A percentile compares a stretch with the other conserved stretches of the same genome.
These are phyloP conservation scores for Leptinotarsa rubiginosa DNA, from an alignment of 2,888 invertebrate species.

Conservation along the genomic window DNA sequence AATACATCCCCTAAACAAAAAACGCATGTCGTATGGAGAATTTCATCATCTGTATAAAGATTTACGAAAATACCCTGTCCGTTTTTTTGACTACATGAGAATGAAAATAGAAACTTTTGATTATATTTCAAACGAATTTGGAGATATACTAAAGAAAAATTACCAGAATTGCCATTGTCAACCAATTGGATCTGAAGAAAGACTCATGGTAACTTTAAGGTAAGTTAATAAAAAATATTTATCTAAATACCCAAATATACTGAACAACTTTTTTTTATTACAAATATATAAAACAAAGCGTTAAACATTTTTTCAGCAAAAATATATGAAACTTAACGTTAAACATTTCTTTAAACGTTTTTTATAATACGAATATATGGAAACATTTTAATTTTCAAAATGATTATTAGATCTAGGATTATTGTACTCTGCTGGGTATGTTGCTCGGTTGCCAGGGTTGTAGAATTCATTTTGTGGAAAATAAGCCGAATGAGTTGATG, in stretches of 20 bases:
- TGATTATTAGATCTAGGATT: background rate
- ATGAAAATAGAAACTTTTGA: conserved; percentile 24
- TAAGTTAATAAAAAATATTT: conserved; percentile 22
- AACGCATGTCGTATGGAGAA: conserved; percentile 11
- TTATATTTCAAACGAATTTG: conserved; percentile 13
- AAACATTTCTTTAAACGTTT: background rate
- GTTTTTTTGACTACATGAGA: conserved; percentile 12
- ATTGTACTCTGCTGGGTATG: background rate
- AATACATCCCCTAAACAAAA: background rate
- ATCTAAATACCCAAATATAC: background rate
- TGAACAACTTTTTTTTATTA: conserved; percentile 4
- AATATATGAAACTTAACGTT: background rate
- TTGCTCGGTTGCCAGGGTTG: background rate
- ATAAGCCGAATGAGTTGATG: background rate
- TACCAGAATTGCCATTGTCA: conserved; percentile 29
- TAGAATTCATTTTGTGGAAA: conserved; percentile 1
- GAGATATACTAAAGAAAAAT: conserved; percentile 12
- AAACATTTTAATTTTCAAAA: conserved; percentile 1
- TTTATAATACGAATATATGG: background rate
- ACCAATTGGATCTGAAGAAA: conserved; percentile 24
- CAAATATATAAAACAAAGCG: background rate
- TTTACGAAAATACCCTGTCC: conserved; percentile 3
- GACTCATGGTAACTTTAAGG: conserved; percentile 26
- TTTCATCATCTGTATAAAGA: conserved; percentile 17
- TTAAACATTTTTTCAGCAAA: background rate